Conservation (phyloP, 2,113 vertebrate genomes). For the Pyxicephalus adspersus region DNA sequence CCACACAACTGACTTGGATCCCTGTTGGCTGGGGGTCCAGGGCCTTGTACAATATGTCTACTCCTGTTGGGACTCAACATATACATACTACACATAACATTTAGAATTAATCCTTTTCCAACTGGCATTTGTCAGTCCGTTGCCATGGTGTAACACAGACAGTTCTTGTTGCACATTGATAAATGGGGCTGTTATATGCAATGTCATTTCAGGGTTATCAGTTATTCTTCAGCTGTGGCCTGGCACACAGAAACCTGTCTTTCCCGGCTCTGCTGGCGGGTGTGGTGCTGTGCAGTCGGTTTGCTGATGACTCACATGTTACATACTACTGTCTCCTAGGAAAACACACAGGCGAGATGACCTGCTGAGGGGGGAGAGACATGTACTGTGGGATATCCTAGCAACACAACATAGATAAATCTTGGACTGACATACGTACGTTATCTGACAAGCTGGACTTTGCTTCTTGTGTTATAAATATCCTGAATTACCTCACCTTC, state of each 20-base stretch:
- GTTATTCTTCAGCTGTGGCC: background rate
- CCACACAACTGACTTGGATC: no score
- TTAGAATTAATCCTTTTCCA: no score
- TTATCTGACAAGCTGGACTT: slow-evolving; percentile 20
- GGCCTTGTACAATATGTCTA: no score
- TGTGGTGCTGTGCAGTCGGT: background rate
- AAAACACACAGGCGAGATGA: slow-evolving; percentile 16
- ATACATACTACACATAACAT: no score
- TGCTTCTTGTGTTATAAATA: slow-evolving; percentile 5
- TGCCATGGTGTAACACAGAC: no score
- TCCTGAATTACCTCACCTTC: background rate
- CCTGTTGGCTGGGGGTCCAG: no score
- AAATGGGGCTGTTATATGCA: no score
- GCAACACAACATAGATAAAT: slow-evolving; percentile 35
- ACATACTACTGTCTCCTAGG: slow-evolving; percentile 21
- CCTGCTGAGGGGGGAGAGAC: background rate
- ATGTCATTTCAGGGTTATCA: no score
- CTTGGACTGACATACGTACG: background rate
- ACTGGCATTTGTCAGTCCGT: no score
- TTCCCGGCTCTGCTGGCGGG: background rate
- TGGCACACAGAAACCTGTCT: background rate
- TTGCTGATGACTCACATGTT: slow-evolving; percentile 27
- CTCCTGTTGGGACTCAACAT: no score
- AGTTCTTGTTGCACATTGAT: no score
- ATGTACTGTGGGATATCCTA: slow-evolving; percentile 14